Evolutionary conservation across 2,797 vertebrate species (phyloP), one percentile per base, ranked within the genome.

Genomic region (Cirrhinus mrigala): DNA sequence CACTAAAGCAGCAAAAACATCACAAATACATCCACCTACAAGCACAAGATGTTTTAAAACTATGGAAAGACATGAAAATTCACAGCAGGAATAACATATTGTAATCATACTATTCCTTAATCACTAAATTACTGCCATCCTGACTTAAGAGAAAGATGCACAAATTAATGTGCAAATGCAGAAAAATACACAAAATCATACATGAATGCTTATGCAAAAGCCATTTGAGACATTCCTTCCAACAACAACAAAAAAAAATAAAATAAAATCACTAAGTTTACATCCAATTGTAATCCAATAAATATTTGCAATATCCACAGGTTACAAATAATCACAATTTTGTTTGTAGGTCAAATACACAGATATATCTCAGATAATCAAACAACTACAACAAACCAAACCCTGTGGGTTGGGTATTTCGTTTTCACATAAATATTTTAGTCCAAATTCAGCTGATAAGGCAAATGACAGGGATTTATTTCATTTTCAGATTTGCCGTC

Each of bases 1-100:
- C 22, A 37, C 60, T 80, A 10, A 68, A 80, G 11, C 24, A 37
- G 46, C 60, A n/a, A 37, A 80, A 68, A 80, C 60, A 68, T 66
- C n/a, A 50, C 60, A 66, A 68, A 33, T 52, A 37, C 74, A 40
- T 56, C 52, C 27, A 14, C 27, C 29, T 66, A 66, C 44, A 14
- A 50, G 24, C 60, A 29, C 10, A 80, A 22, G 44, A 10, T 52
- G 44, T 15, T 68, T 66, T 66, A 37, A 50, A 64, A 50, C 78
- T 37, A 48, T 9, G 27, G 24, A 50, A 46, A 33, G 60, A 29
- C 46, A 22, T 3, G n/a, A 4, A 79, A 50, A 80, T 52, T 37
- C 20, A 66, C 62, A 68, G 60, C 24, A n/a, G 22, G 37, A 58
- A 56, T n/a, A 33, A 29, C 54, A 60, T 10, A 18, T 15, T 46